Evolutionary conservation across 2,113 vertebrate species (phyloP), one percentile per base, ranked within the genome.

Genomic region (Callopanchax toddi): DNA sequence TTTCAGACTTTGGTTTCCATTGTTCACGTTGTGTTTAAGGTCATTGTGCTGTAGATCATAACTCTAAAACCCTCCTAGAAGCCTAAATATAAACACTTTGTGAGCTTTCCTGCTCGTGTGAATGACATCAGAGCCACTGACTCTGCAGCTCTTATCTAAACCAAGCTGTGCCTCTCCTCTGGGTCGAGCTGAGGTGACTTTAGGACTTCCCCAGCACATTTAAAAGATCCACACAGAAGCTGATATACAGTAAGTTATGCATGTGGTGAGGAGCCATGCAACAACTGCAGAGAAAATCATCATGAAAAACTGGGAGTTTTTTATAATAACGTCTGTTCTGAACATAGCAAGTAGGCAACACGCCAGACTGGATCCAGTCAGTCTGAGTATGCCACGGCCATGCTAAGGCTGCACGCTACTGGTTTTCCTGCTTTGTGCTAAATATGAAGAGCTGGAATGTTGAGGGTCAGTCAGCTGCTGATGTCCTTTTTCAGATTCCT

Each of bases 211-310:
- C 25, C 21, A 11, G 39, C 22, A 23, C 20, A 22, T 58, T 59
- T 74, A 54, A 58, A 50, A 60, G 67, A 46, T 25, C 48, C 70
- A 66, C n/a, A 62, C 60, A 72, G 50, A 34, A 72, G 46, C 26
- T 48, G 60, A 55, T 56, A 8, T 22, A 23, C 34, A 26, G 16
- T 6, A 8, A 36, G 26, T 18, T 29, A 37, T 63, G 37, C 25
- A 49, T 18, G 26, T 39, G 42, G 5, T 8, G 23, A 16, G 15
- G 18, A 23, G 2, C 34, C 44, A 46, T 66, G 50, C 73, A 51
- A 61, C 48, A 43, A 59, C 42, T 20, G 21, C n/a, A 42, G 6
- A 50, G 53, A 40, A 54, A 56, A 59, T 15, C 60, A 50, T 18
- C 1, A 61, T 32, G 46, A 42, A 55, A 21, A 44, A 64, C 59